These are phyloP conservation scores for Tachycineta bicolor DNA, from an alignment of 2,113 vertebrate species.

Conservation along the genomic window DNA sequence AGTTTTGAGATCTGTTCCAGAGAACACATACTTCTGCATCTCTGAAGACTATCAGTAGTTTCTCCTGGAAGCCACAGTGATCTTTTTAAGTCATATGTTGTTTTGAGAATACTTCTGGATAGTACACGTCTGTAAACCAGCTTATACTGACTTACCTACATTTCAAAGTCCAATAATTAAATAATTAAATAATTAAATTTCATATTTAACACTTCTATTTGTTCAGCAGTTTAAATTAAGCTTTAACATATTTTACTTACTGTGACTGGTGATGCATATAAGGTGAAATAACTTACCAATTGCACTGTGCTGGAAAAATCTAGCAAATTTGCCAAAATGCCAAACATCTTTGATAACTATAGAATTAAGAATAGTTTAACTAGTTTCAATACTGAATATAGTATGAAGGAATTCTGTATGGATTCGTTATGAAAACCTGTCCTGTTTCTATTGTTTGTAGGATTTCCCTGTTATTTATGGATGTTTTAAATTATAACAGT, in stretches of 20 bases:
- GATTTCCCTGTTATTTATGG: background rate
- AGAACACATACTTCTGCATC: background rate
- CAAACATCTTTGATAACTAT: background rate
- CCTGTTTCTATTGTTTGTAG: background rate
- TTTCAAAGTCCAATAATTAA: background rate
- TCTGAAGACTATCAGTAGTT: background rate
- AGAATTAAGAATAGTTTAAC: background rate
- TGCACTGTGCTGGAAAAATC: background rate
- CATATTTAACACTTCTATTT: background rate
- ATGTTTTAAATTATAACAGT: background rate
- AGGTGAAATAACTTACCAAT: background rate
- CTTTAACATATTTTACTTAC: background rate
- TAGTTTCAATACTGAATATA: background rate
- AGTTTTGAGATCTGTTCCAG: background rate
- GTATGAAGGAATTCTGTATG: background rate
- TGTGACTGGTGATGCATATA: background rate
- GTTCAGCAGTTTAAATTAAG: background rate
- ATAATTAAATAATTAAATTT: background rate
- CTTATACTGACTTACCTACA: background rate
- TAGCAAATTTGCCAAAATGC: background rate
- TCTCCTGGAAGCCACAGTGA: background rate
- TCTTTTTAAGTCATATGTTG: background rate
- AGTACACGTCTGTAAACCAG: background rate
- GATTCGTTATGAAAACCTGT: background rate
- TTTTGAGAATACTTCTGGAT: background rate